Percentiles rank a stretch among this genome's conserved stretches.
phyloP scores from a whole-genome alignment of 2,113 vertebrate genomes.

The Petromus typicus region DNA sequence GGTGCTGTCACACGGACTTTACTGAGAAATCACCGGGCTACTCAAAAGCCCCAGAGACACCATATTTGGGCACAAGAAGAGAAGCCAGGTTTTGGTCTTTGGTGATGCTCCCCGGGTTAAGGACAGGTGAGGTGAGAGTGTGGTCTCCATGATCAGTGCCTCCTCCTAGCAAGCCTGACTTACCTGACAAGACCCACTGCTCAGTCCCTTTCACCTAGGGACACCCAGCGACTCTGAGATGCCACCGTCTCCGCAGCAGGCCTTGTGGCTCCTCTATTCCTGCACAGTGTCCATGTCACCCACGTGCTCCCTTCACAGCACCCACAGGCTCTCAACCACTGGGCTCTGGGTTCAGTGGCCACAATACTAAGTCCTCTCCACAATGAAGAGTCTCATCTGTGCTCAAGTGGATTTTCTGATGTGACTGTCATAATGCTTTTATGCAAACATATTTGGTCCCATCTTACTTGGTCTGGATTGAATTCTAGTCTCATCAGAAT shows the following conservation, averaged over 20 bases:
- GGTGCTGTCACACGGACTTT: not conserved
- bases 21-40: not conserved
- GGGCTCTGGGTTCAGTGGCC: not conserved
- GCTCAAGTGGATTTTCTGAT: not conserved
- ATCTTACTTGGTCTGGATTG: not conserved
- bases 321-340: not conserved
- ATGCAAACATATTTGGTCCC: not conserved
- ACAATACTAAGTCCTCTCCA: not conserved
- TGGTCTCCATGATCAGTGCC: accelerated
- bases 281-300: not conserved
- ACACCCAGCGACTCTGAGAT: not conserved
- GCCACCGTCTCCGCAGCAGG: not conserved
- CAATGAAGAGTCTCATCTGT: not conserved
- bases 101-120: not conserved
- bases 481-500: not conserved
- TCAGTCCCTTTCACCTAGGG: not conserved
- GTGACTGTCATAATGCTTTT: not conserved
- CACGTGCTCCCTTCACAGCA: too few relatives aligned
- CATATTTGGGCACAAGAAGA: not conserved
- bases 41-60: not conserved
- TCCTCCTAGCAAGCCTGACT: not conserved
- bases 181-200: not conserved
- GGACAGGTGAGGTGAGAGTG: not conserved
- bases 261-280: not conserved
- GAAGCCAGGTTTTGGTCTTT: not conserved